Evolutionary conservation across 2,888 invertebrate species (phyloP).

Genomic region (Halictus ligatus): DNA sequence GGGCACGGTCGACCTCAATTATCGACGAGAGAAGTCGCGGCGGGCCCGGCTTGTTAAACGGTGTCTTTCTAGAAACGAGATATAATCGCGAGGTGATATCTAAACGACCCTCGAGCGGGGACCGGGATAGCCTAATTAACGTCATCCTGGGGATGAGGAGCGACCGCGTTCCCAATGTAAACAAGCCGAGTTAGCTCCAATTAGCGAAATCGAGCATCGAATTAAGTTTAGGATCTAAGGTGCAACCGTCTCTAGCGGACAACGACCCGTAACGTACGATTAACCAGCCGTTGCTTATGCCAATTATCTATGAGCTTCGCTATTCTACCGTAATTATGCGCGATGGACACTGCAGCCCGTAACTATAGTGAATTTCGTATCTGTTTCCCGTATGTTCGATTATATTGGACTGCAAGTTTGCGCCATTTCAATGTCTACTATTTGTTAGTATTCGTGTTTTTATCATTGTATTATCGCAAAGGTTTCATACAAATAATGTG

Average conservation of each 20-base stretch:
- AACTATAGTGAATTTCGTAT: neutral
- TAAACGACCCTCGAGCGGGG: slow-evolving; percentile 52
- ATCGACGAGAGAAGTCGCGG: slow-evolving; percentile 60
- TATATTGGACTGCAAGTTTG: neutral
- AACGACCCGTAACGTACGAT: slow-evolving; percentile 27
- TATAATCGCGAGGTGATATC: slow-evolving; percentile 60
- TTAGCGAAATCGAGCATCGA: slow-evolving; percentile 65
- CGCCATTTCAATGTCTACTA: no score
- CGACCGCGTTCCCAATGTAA: slow-evolving; percentile 53
- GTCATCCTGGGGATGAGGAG: slow-evolving; percentile 54
- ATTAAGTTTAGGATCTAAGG: slow-evolving; percentile 50
- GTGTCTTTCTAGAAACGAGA: slow-evolving; percentile 61
- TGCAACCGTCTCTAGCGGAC: slow-evolving; percentile 26
- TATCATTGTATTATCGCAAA: no score
- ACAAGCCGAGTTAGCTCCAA: slow-evolving; percentile 55
- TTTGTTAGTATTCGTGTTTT: no score
- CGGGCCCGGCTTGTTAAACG: slow-evolving; percentile 52
- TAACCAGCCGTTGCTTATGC: slow-evolving; percentile 16
- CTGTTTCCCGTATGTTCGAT: neutral
- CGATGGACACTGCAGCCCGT: neutral
- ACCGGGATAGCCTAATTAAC: slow-evolving; percentile 66
- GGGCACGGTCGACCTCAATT: slow-evolving; percentile 69
- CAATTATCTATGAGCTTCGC: neutral
- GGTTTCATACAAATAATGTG: no score
- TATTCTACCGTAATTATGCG: slow-evolving; percentile 16